Evolutionary conservation across 2,888 invertebrate species (phyloP), one percentile per base, ranked within the genome.

Genomic region (Ceriagrion tenellum): DNA sequence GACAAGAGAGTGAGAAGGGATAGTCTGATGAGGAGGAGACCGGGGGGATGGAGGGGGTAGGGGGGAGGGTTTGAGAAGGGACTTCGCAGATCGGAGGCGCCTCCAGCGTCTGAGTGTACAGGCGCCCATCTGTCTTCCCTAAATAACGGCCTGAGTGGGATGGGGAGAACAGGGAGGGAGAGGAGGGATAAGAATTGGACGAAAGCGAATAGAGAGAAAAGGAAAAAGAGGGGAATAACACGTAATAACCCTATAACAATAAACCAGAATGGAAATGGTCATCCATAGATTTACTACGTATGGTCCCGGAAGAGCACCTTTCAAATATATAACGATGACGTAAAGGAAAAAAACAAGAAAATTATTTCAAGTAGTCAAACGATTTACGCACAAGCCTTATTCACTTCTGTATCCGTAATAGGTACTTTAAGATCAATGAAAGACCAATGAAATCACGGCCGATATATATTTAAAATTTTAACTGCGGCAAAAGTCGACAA

Each of bases 91-190:
- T 12, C 81, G 81, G 18, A 35, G 81, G 35, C 81, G 30, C 81
- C 81, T 35, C 30, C 81, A 81, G 81, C 81, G 81, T n/a, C 81
- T 81, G 69, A 69, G n/a, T 26, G 26, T 81, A 35, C 30, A 30
- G 81, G 81, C 81, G 81, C 81, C 35, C 81, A 81, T 81, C 81
- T 81, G 81, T 81, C 81, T 81, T 81, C 30, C 16, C 81, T 35
- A 81, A 81, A 81, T 81, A 35, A 81, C 13, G 30, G 81, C 81
- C 30, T 10, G 35, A 35, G 81, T 6, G 16, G 35, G 35, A 35
- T 12, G 69, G n/a, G n/a, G 59, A 20, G 35, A 10, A 69, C 26
- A 35, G 30, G 35, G 30, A 81, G 30, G 69, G n/a, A 12, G 69
- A 13, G 26, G n/a, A 13, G 69, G 8, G n/a, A 12, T 6, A 69